Evolutionary conservation across 2,113 vertebrate genomes (phyloP).

Genomic region (Pseudopipra pipra): DNA sequence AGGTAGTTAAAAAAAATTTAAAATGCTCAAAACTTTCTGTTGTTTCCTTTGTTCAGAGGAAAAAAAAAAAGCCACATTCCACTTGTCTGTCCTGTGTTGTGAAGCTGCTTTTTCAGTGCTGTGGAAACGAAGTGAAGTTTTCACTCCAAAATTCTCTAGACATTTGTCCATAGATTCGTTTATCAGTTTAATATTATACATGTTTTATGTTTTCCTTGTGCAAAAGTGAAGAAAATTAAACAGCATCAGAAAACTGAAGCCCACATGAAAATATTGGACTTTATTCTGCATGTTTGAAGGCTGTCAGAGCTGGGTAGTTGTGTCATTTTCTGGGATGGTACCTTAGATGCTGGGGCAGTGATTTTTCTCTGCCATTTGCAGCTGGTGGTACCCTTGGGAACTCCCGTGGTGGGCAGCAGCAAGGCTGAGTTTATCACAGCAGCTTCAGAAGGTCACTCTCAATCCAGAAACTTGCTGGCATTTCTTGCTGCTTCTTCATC

Average conservation of each 20-base stretch:
- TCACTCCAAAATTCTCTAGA: not conserved
- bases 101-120: not conserved
- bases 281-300: not conserved
- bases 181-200: not conserved
- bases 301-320: not conserved
- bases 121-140: not conserved
- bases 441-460: not conserved
- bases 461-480: not conserved
- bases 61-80: fast-evolving
- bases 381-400: not conserved
- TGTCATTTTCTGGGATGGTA: not conserved
- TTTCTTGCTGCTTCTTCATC: not conserved
- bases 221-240: not conserved
- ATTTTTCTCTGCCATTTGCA: not conserved
- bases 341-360: not conserved
- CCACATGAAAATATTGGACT: not conserved
- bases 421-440: not conserved
- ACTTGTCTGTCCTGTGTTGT: not conserved
- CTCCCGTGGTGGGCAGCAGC: not conserved
- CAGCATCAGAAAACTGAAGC: not conserved
- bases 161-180: not conserved
- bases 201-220: not conserved
- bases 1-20: not conserved
- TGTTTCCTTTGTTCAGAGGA: not conserved
- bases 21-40: not conserved